Conservation (phyloP, 1,140 invertebrate species). For the Lepidotrigona ventralis region DNA sequence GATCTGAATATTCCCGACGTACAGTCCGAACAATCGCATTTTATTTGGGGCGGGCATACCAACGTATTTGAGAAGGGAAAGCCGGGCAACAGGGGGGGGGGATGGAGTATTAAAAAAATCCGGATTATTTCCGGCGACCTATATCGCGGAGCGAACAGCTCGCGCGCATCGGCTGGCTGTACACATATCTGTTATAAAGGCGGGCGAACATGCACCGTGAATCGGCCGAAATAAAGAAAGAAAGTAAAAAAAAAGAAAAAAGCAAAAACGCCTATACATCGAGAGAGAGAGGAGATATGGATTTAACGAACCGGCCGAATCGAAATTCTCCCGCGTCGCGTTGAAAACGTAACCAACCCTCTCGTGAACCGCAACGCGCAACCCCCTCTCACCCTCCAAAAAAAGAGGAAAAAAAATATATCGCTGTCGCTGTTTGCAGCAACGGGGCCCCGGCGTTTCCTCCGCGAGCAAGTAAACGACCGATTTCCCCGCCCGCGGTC, state of each 20-base stretch:
- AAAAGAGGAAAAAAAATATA: too few species aligned
- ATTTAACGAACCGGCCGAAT: slow-evolving; percentile 20
- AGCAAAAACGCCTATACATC: slow-evolving; percentile 2
- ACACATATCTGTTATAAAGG: slow-evolving; percentile 29
- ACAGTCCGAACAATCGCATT: slow-evolving; percentile 34
- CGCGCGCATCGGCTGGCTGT: not conserved
- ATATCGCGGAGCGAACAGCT: slow-evolving; percentile 9
- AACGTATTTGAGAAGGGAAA: slow-evolving; percentile 8
- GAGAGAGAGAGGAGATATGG: not conserved
- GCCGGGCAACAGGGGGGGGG: too few species aligned
- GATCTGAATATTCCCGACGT: slow-evolving; percentile 30
- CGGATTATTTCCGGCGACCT: slow-evolving; percentile 45
- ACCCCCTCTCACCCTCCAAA: not conserved
- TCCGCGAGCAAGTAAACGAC: not conserved
- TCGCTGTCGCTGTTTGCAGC: too few species aligned
- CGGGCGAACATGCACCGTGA: slow-evolving; percentile 9
- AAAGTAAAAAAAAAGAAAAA: slow-evolving; percentile 15
- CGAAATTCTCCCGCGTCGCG: not conserved
- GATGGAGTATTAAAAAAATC: slow-evolving; percentile 31
- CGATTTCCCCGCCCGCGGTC: not conserved
- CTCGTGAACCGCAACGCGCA: not conserved
- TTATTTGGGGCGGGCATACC: slow-evolving; percentile 11
- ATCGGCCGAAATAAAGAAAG: slow-evolving; percentile 8
- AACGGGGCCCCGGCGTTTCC: not conserved
- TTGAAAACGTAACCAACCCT: not conserved